Evolutionary conservation across 2,113 vertebrate genomes (phyloP).

Genomic region (Catagonus wagneri): DNA sequence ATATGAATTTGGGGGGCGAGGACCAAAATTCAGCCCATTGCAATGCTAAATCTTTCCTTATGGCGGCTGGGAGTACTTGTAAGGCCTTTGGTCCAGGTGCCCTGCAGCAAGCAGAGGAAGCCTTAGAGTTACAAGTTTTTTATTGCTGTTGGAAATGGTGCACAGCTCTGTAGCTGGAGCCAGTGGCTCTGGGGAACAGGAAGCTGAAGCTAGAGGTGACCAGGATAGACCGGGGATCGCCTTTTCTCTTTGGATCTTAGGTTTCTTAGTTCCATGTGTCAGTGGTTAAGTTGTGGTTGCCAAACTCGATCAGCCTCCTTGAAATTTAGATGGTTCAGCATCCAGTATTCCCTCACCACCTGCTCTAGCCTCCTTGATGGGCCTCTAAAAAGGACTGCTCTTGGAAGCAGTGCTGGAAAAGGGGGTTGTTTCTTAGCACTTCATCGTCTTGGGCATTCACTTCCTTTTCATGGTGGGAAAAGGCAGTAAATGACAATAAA

Average conservation of each 20-base stretch:
- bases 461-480: not conserved
- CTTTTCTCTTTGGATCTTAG: not conserved
- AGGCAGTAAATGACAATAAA: constrained; percentile 6
- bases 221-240: not conserved
- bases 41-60: not conserved
- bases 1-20: not conserved
- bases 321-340: not conserved
- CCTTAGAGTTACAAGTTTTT: not conserved
- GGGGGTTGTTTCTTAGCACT: not conserved
- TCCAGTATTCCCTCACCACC: not conserved
- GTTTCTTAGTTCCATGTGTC: not conserved
- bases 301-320: not conserved
- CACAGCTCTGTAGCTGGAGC: not conserved
- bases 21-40: not conserved
- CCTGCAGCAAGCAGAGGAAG: not conserved
- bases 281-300: not conserved
- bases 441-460: not conserved
- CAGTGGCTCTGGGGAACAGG: not conserved
- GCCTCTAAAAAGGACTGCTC: not conserved
- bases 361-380: not conserved
- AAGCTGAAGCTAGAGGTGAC: not conserved
- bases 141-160: not conserved
- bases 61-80: not conserved
- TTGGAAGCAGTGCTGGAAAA: not conserved
- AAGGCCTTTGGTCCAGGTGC: not conserved